Base-by-base conservation (phyloP, 2,888 invertebrate genomes). In the Andrena bucephala region DNA sequence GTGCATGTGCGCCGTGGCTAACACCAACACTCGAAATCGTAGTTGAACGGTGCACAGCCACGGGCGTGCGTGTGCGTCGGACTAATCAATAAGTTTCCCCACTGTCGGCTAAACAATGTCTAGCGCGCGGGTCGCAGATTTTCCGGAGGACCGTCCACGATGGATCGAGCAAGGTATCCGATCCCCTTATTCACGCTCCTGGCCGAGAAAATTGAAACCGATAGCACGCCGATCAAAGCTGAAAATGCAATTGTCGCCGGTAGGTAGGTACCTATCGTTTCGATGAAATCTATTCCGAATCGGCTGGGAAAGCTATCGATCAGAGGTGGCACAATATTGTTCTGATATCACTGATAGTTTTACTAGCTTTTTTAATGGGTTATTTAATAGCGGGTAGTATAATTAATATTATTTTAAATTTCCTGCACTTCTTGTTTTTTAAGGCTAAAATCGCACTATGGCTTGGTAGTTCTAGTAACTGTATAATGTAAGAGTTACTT, bases 11-110 rank as follows among this genome's bases (percentile, higher is more conserved):
- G 67, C 63, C 48, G 31, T 16, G 31, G 10, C 20, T 20, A 27
- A 63, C 65, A 31, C 16, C 48, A 29, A 50, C 79, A 42, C 77
- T 70, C 31, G 75, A 80, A 69, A 71, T 59, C 67, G 63, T n/a
- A 73, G 67, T 66, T 48, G 66, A 60, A 66, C 54, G 48, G 29
- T 31, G 71, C 50, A 52, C 50, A 77, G 5, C 36, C 36, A 0
- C 24, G 13, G 68, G 36, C 20, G 57, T 81, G 68, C 69, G 74
- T 78, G 69, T 78, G 70, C 74, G 77, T 66, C 69, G 65, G 60
- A 68, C 69, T 82, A 81, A 87, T 88, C 87, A 65, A 87, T 87
- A 87, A 87, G 84, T 84, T 78, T 81, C 81, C 79, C 81, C 69
- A 79, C 72, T 79, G 74, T 79, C 77, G 79, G 52, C 77, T 81